Evolutionary conservation across 2,797 vertebrate species (phyloP).

Genomic region (Tadarida brasiliensis): DNA sequence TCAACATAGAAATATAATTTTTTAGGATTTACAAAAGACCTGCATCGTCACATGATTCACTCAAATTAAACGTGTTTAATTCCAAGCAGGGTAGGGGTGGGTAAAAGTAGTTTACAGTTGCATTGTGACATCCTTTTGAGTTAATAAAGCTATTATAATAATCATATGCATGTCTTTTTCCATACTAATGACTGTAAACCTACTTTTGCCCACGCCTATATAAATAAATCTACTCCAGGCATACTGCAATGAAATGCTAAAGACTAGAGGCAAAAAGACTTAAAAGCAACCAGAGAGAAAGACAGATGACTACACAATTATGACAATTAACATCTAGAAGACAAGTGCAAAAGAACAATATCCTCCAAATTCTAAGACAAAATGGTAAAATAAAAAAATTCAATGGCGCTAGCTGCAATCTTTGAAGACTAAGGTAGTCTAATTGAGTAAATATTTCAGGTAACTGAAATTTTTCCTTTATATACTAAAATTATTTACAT

Average conservation of each 20-base stretch:
- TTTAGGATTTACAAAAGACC: not conserved
- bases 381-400: constrained; percentile 32
- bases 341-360: not conserved
- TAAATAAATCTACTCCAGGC: not conserved
- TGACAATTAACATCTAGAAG: not conserved
- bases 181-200: not conserved
- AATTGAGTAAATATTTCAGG: not conserved
- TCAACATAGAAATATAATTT: constrained; percentile 29
- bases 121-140: not conserved
- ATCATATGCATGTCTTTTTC: not conserved
- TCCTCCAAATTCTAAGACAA: not conserved
- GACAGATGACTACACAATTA: not conserved
- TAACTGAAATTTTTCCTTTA: not conserved
- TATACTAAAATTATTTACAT: not conserved
- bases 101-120: not conserved
- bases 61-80: constrained; percentile 30
- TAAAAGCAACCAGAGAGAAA: not conserved
- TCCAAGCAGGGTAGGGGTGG: not conserved
- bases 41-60: not conserved
- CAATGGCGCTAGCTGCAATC: not conserved
- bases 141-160: not conserved
- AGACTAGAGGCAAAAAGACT: not conserved
- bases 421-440: constrained; percentile 14
- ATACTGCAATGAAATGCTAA: not conserved
- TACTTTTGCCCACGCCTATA: not conserved